Conservation (phyloP, 2,888 invertebrate genomes). For the Tholera decimalis region DNA sequence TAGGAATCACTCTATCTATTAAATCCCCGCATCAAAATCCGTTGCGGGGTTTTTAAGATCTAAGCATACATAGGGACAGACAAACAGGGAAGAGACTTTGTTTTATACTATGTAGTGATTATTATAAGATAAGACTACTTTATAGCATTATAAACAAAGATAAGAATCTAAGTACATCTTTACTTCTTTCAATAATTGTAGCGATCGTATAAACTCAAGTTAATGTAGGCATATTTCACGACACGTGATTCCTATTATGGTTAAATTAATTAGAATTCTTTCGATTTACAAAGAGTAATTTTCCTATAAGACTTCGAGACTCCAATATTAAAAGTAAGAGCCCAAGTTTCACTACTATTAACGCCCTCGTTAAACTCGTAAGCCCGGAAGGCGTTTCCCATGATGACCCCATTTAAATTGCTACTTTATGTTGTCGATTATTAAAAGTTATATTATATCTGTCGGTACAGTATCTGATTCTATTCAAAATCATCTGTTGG, state of each 20-base stretch:
- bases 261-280: slow-evolving; percentile 24
- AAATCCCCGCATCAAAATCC: no score
- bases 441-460: slow-evolving; percentile 35
- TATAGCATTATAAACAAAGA: neutral
- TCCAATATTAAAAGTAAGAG: slow-evolving; percentile 37
- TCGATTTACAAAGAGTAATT: slow-evolving; percentile 7
- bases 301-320: slow-evolving; percentile 15
- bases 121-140: neutral
- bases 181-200: neutral
- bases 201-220: neutral
- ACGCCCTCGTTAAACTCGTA: slow-evolving; percentile 46
- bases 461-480: slow-evolving; percentile 7
- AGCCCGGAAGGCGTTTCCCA: slow-evolving; percentile 39
- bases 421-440: slow-evolving; percentile 30
- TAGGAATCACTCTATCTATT: no score
- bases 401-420: slow-evolving; percentile 49
- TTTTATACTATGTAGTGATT: no score
- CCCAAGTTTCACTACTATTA: slow-evolving; percentile 31
- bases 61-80: no score
- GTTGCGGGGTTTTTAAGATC: no score
- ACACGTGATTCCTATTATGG: neutral
- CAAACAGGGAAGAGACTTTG: no score
- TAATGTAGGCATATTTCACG: neutral
- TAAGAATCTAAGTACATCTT: neutral
- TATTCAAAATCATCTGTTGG: slow-evolving; percentile 14